Percentiles rank a stretch among this genome's conserved stretches.
phyloP scores from a whole-genome alignment of 2,888 invertebrate species.

The Clitarchus hookeri region DNA sequence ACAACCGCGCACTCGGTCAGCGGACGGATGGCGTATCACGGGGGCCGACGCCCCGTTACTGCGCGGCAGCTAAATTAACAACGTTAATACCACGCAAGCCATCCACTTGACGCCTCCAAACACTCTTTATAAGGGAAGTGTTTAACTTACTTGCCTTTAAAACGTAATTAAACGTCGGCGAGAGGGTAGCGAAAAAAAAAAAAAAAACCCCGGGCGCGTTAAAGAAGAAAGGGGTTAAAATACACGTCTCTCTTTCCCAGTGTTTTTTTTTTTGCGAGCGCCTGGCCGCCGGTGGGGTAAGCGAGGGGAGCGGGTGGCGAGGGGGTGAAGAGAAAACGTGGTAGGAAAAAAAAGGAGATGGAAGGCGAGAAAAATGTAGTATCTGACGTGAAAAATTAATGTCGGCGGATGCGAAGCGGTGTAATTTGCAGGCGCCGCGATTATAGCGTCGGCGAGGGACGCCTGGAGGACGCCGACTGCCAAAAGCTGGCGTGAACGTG shows the following conservation, averaged over 20 bases:
- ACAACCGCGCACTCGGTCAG: no score
- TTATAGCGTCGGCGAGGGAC: neutral
- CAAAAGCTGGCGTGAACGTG: no score
- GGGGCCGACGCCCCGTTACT: no score
- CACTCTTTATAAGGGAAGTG: conserved; percentile 4
- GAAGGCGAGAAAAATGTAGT: conserved; percentile 30
- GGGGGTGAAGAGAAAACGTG: neutral
- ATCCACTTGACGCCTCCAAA: conserved; percentile 14
- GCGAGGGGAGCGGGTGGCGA: neutral
- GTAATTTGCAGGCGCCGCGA: conserved; percentile 15
- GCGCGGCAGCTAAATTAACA: neutral
- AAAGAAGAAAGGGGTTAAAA: neutral
- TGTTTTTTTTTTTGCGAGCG: neutral
- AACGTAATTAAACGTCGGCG: conserved; percentile 9
- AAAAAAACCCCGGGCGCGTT: neutral
- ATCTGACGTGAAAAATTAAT: conserved; percentile 25
- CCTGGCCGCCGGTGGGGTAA: neutral
- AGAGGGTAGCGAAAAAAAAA: neutral
- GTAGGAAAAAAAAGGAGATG: neutral
- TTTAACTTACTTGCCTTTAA: conserved; percentile 14
- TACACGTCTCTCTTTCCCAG: neutral
- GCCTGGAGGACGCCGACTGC: neutral
- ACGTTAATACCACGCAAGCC: conserved; percentile 4
- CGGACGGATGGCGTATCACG: no score
- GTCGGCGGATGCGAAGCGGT: neutral